These are phyloP conservation scores for Montipora efflorescens DNA, from an alignment of 64 coral and sea anemone genomes.

Conservation along the genomic window DNA sequence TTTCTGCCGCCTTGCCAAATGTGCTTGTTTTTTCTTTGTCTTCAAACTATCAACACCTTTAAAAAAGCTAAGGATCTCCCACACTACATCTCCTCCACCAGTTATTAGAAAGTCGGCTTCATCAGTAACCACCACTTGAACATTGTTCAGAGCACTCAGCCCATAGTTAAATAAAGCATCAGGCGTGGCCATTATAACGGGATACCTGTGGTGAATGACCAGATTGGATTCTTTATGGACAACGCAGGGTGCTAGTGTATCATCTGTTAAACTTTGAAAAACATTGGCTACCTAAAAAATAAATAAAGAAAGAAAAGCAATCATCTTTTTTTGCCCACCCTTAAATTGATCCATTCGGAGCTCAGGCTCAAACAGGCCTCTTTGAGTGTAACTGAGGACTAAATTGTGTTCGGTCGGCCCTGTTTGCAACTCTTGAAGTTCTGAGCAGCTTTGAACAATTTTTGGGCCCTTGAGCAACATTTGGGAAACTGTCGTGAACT, in stretches of 20 bases:
- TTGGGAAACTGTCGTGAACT: too few relatives aligned
- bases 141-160: slow-evolving; percentile 52
- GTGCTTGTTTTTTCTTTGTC: not conserved
- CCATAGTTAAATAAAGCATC: slow-evolving; percentile 81
- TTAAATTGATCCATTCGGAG: too few relatives aligned
- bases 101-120: slow-evolving; percentile 90
- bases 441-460: too few relatives aligned
- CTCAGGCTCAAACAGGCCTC: too few relatives aligned
- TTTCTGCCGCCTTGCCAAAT: not conserved
- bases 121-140: slow-evolving; percentile 81
- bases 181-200: slow-evolving; percentile 86
- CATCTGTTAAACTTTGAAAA: slow-evolving; percentile 72
- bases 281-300: slow-evolving; percentile 76
- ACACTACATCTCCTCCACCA: slow-evolving; percentile 82
- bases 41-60: slow-evolving; percentile 68
- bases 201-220: slow-evolving; percentile 59
- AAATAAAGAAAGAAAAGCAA: not conserved
- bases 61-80: slow-evolving; percentile 86
- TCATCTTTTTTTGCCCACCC: too few relatives aligned
- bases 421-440: too few relatives aligned
- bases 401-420: too few relatives aligned
- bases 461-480: too few relatives aligned
- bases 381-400: too few relatives aligned
- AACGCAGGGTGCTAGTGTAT: slow-evolving; percentile 70
- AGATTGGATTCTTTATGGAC: slow-evolving; percentile 91